Evolutionary conservation across 2,113 vertebrate genomes (phyloP), one percentile per base, ranked within the genome.

Genomic region (Centropristis striata): DNA sequence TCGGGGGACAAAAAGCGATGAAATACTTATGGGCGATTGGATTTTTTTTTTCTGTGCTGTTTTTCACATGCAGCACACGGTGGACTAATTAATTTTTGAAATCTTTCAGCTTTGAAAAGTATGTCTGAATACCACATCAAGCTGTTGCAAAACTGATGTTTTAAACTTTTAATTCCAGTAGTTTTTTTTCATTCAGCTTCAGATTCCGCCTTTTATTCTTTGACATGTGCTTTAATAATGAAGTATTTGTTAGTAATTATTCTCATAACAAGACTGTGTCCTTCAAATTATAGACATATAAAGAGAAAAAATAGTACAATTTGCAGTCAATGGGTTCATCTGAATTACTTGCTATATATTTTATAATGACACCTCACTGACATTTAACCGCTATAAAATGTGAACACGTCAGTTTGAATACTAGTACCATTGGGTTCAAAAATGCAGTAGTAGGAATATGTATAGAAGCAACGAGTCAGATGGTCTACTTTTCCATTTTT

Each of bases 21-120:
- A 76, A 76, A 28, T 67, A 42, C 71, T 67, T 54, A 77, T 55
- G 63, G 64, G 63, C 5, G 3, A 25, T 78, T 86, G 0, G 16
- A 69, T 85, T 80, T 64, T 69, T 64, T 67, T 50, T 7, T 50
- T 7, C 27, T 46, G 64, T 81, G 42, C 81, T 91, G 80, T 90
- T 86, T 88, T 84, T 71, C 71, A 79, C 85, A 88, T 57, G 46
- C 49, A 61, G 27, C 59, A 67, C 67, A 72, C 67, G 59, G 59
- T 59, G 73, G 71, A 79, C 80, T 84, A 81, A 88, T 90, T 88
- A 72, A 49, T 82, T 86, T 78, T 80, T 80, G 0, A 78, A 71
- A 54, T 65, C 39, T 58, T 57, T 60, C 58, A 64, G 66, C 74
- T 79, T 53, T 74, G 16, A 71, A 76, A 78, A 71, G 23, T 32